A percentile compares a stretch with the other conserved stretches of the same genome.
These are phyloP conservation scores for Todiramphus saurophagus DNA, from an alignment of 2,113 vertebrate species.

Conservation along the genomic window DNA sequence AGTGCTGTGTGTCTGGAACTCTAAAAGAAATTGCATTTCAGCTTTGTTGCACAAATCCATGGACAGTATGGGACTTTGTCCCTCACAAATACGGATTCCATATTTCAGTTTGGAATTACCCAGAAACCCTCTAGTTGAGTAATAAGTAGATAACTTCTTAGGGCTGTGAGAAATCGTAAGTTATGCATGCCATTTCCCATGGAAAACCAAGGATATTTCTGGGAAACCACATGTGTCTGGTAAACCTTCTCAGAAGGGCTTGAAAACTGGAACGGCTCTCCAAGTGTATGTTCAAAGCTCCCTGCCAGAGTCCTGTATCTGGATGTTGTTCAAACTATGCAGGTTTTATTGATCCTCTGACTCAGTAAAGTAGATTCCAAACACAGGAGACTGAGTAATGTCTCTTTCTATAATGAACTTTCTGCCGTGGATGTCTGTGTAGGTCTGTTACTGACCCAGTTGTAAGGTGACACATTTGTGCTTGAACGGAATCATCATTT, in stretches of 20 bases:
- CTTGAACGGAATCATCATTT: not conserved
- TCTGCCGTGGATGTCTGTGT: not conserved
- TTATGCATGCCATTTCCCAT: not conserved
- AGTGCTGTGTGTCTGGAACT: not conserved
- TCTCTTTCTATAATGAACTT: not conserved
- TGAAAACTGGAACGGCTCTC: not conserved
- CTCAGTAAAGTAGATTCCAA: not conserved
- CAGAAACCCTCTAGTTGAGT: not conserved
- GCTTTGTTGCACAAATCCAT: not conserved
- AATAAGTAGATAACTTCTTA: not conserved
- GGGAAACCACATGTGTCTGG: not conserved
- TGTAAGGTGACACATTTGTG: not conserved
- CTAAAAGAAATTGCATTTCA: not conserved
- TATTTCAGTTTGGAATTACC: not conserved
- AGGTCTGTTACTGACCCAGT: not conserved
- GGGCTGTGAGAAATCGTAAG: not conserved
- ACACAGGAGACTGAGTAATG: not conserved
- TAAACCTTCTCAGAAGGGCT: not conserved
- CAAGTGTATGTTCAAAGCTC: not conserved
- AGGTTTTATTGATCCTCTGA: not conserved
- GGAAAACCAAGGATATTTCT: not conserved
- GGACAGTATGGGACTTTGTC: not conserved
- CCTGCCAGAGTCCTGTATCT: not conserved
- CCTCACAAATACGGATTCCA: not conserved
- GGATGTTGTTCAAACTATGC: not conserved